Evolutionary conservation across 2,797 vertebrate species (phyloP).

Genomic region (Oreochromis mossambicus): DNA sequence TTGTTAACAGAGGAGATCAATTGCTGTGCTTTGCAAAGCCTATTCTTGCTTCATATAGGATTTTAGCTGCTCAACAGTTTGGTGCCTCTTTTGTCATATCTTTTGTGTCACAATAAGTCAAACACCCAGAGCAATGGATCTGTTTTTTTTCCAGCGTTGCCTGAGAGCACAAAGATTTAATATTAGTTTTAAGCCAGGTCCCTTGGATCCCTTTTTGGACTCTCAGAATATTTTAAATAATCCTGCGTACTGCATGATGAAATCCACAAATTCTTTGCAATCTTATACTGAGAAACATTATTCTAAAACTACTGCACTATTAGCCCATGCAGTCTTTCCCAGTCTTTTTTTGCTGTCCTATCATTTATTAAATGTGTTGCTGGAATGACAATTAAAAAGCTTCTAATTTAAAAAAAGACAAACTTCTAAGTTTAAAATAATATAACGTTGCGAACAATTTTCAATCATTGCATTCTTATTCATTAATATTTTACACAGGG

Average conservation of each 20-base stretch:
- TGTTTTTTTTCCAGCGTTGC: not conserved
- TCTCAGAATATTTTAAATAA: not conserved
- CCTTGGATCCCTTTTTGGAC: not conserved
- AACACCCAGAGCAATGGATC: not conserved
- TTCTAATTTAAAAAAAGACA: not conserved
- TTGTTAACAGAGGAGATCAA: not conserved
- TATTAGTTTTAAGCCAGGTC: not conserved
- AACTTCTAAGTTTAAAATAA: not conserved
- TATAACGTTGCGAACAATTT: not conserved
- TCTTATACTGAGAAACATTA: not conserved
- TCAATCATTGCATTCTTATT: not conserved
- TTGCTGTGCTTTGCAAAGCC: not conserved
- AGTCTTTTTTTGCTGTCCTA: not conserved
- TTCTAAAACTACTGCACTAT: not conserved
- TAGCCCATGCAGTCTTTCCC: not conserved
- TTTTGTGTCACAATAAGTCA: not conserved
- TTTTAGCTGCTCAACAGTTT: not conserved
- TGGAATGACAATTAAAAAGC: not conserved
- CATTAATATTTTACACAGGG: not conserved
- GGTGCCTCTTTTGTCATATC: not conserved
- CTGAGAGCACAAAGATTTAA: fast-evolving
- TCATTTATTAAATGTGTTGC: not conserved
- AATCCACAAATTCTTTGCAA: not conserved
- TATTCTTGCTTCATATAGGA: not conserved
- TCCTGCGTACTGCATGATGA: not conserved